These are phyloP conservation scores for Syngnathus acus DNA, from an alignment of 2,797 vertebrate species.

Conservation along the genomic window DNA sequence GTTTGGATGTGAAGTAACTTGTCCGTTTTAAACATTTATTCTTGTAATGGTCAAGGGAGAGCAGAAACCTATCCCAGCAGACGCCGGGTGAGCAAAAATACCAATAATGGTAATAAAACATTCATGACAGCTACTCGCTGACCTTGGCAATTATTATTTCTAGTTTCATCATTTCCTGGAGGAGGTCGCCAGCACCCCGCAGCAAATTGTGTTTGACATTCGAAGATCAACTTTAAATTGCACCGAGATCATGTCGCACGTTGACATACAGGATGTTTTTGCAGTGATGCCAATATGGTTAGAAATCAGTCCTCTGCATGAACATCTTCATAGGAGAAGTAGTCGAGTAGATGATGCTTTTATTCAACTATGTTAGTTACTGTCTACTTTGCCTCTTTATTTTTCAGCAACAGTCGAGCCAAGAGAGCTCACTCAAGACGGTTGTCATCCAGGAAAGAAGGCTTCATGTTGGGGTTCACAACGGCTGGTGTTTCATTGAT, in stretches of 20 bases:
- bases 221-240: neutral
- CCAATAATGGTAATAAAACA: neutral
- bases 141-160: neutral
- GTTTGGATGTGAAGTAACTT: neutral
- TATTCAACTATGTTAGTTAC: neutral
- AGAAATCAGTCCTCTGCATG: neutral
- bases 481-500: slow-evolving; percentile 81
- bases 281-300: neutral
- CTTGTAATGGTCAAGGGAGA: neutral
- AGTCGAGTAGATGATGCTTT: neutral
- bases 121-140: neutral
- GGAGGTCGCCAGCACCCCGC: neutral
- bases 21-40: neutral
- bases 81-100: neutral
- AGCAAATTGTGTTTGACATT: neutral
- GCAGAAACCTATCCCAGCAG: neutral
- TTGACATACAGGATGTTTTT: neutral
- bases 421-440: slow-evolving; percentile 24
- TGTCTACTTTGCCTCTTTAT: neutral
- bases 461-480: slow-evolving; percentile 85
- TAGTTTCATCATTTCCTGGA: neutral
- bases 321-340: neutral
- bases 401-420: slow-evolving; percentile 54
- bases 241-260: neutral
- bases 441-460: slow-evolving; percentile 83